These are phyloP conservation scores for Atlantisia rogersi DNA, from an alignment of 2,113 vertebrate species.

Conservation along the genomic window DNA sequence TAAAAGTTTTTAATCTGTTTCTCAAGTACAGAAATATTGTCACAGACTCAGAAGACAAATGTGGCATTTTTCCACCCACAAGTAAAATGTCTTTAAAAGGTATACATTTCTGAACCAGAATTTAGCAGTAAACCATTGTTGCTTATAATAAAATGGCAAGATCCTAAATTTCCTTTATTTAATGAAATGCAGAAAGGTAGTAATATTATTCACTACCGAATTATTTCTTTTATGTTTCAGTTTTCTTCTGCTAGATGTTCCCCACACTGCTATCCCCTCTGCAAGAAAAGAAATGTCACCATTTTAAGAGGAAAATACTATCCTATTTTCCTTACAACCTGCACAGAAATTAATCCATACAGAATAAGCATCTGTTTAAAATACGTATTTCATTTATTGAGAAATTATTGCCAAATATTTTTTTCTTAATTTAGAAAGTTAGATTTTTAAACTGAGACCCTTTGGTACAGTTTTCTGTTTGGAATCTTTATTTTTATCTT, in stretches of 20 bases:
- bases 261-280: neutral
- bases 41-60: neutral
- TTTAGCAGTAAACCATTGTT: neutral
- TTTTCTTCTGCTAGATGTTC: neutral
- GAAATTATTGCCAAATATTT: neutral
- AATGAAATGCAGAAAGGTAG: neutral
- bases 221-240: neutral
- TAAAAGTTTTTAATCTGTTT: neutral
- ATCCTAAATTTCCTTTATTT: neutral
- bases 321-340: neutral
- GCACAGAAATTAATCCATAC: neutral
- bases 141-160: neutral
- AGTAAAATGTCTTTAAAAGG: neutral
- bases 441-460: neutral
- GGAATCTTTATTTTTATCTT: neutral
- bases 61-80: neutral
- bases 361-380: neutral
- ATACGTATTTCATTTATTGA: neutral
- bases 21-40: neutral
- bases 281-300: neutral
- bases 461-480: neutral
- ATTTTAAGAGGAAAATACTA: neutral
- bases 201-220: neutral
- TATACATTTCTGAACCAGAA: neutral
- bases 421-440: neutral